Evolutionary conservation across 2,888 invertebrate species (phyloP).

Genomic region (Chromoteleia sp.): DNA sequence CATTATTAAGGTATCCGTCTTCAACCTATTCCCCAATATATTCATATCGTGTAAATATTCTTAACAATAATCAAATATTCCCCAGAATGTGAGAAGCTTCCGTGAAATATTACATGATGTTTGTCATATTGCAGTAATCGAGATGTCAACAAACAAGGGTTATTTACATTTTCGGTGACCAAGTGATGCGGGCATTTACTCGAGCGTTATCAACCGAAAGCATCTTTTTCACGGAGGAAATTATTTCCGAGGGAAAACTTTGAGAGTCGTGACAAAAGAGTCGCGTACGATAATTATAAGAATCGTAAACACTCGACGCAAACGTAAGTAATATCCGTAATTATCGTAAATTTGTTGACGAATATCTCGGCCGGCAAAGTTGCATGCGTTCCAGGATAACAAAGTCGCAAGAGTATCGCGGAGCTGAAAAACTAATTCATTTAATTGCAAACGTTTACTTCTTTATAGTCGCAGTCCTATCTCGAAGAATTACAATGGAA

Average conservation of each 20-base stretch:
- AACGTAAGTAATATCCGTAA: background rate
- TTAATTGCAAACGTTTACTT: slow-evolving; percentile 48
- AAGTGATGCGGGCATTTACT: slow-evolving; percentile 36
- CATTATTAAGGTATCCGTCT: too few relatives aligned
- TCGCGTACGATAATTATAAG: slow-evolving; percentile 32
- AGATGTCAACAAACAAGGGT: slow-evolving; percentile 53
- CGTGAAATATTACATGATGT: slow-evolving; percentile 50
- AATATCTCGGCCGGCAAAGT: slow-evolving; percentile 18
- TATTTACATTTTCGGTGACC: slow-evolving; percentile 58
- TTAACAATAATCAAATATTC: too few relatives aligned
- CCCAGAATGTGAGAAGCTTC: too few relatives aligned
- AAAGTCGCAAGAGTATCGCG: slow-evolving; percentile 1
- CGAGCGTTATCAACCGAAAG: slow-evolving; percentile 40
- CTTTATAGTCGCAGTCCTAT: slow-evolving; percentile 7
- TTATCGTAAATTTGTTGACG: slow-evolving; percentile 30
- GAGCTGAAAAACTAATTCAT: slow-evolving; percentile 38
- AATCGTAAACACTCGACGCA: slow-evolving; percentile 22
- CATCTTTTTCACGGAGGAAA: slow-evolving; percentile 58
- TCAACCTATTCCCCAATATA: too few relatives aligned
- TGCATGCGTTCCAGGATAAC: background rate
- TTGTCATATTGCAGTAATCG: slow-evolving; percentile 46
- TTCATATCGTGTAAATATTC: too few relatives aligned
- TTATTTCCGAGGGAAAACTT: slow-evolving; percentile 29
- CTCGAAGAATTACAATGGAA: slow-evolving; percentile 32
- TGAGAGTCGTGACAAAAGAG: slow-evolving; percentile 27